Base-by-base conservation (phyloP, 1,140 invertebrate species). In the Bilobella aurantiaca region DNA sequence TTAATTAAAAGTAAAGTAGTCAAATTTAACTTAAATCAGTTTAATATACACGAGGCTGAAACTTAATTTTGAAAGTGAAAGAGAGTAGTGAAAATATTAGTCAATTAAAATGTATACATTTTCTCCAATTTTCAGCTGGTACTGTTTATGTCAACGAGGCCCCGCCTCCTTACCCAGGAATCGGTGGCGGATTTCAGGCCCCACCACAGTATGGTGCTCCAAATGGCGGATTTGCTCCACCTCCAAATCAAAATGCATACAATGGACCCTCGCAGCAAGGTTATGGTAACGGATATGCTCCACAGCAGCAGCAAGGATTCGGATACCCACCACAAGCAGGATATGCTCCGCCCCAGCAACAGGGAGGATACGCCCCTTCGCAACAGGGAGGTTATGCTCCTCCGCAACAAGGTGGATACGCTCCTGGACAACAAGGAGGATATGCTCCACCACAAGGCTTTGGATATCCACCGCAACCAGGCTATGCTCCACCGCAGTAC, bases 71-170 rank as follows among this genome's bases (percentile, higher is more conserved):
- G 29, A 2, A 66, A 21, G n/a, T n/a, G n/a, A n/a, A n/a, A n/a
- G n/a, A n/a, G n/a, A n/a, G n/a, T n/a, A n/a, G n/a, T n/a, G n/a
- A n/a, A n/a, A n/a, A n/a, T n/a, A n/a, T n/a, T n/a, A n/a, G n/a
- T n/a, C n/a, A 31, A 30, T 46, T 23, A 65, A 27, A 47, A 62
- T 23, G 25, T 62, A 12, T 8, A 12, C 34, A 63, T 63, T 28
- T 60, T 69, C 74, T 37, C 73, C n/a, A n/a, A n/a, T 66, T 73
- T 74, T 76, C 84, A 82, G 88, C 87, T 34, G 89, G 92, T 75
- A 85, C 85, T 49, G 92, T 98, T 2, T 98, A 85, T 74, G 90
- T 93, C 83, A 90, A 87, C 8, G 88, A 91, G 74, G 89, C 85
- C 74, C 93, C 94, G n/a, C 93, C 93, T 63, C 93, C 94, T 0